phyloP scores from a whole-genome alignment of 2,113 vertebrate species.

The Spizaetus ornatus region DNA sequence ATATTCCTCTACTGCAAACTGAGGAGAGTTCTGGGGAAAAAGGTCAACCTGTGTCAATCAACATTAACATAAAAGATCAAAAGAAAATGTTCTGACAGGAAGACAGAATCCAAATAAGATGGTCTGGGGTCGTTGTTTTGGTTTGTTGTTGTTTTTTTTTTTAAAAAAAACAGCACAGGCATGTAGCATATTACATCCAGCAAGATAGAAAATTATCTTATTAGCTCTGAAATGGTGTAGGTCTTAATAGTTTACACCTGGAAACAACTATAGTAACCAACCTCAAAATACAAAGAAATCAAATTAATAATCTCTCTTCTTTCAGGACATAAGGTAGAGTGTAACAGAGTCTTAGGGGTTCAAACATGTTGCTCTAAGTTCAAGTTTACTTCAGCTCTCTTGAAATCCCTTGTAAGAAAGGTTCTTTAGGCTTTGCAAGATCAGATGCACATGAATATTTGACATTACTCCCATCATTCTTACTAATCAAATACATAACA shows the following conservation, averaged over 20 bases:
- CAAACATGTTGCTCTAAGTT: neutral
- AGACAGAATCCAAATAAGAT: neutral
- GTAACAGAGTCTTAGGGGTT: neutral
- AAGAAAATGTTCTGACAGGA: neutral
- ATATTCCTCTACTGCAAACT: neutral
- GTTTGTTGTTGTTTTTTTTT: neutral
- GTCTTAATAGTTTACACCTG: neutral
- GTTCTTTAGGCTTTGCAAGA: neutral
- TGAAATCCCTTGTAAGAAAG: neutral
- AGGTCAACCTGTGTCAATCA: neutral
- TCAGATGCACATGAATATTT: neutral
- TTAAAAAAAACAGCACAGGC: neutral
- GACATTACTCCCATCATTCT: neutral
- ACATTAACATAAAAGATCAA: neutral
- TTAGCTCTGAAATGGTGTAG: neutral
- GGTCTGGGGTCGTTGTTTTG: neutral
- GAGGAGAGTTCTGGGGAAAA: neutral
- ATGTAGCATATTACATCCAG: neutral
- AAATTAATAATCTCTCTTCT: neutral
- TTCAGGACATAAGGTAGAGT: neutral
- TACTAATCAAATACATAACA: neutral
- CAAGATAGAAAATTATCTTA: neutral
- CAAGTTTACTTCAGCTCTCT: neutral
- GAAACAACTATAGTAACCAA: neutral
- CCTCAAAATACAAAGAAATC: neutral